Evolutionary conservation across 1,140 invertebrate species (phyloP), one percentile per base, ranked within the genome.

Genomic region (Philotrypesis tridentata): DNA sequence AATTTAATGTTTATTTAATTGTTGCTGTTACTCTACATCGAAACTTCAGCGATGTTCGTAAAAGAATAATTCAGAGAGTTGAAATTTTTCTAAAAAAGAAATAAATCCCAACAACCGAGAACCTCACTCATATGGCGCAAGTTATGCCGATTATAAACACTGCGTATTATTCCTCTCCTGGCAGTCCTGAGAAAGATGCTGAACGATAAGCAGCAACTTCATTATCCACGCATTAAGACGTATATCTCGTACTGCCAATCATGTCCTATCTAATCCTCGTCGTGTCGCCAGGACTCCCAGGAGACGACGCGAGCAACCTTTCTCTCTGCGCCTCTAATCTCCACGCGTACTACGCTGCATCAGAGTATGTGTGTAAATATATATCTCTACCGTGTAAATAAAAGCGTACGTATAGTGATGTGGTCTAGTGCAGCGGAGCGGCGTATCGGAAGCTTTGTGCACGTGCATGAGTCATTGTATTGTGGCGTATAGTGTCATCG

Each of bases 141-240:
- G 9, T 37, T 5, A 37, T 5, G 33, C 9, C 4, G 3, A 37
- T 37, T 37, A 9, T 37, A 37, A 5, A 5, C 33, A 37, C 3
- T 37, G 33, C 33, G 3, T 3, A 37, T 37, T 37, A 9, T 55
- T 3, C n/a, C 17, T 55, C 48, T 6, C 21, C 48, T 21, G 17
- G 7, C 21, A 17, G 2, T 21, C 48, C 48, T 17, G 61, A 65
- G 27, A 65, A 65, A 65, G 27, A 27, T 25, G n/a, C 61, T 23
- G 25, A 12, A 5, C 17, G 48, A 31, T 68, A 68, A 65, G 21
- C 21, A 33, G 27, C 27, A n/a, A 33, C 75, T 82, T 82, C 68
- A 82, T 82, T 82, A 82, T 78, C 40, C 60, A 67, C 27, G 55
- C 25, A 79, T 82, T 79, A 79, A 33, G n/a, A 5, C 70, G 33